These are phyloP conservation scores for Cebidichthys violaceus DNA, from an alignment of 2,113 vertebrate species.

Conservation along the genomic window DNA sequence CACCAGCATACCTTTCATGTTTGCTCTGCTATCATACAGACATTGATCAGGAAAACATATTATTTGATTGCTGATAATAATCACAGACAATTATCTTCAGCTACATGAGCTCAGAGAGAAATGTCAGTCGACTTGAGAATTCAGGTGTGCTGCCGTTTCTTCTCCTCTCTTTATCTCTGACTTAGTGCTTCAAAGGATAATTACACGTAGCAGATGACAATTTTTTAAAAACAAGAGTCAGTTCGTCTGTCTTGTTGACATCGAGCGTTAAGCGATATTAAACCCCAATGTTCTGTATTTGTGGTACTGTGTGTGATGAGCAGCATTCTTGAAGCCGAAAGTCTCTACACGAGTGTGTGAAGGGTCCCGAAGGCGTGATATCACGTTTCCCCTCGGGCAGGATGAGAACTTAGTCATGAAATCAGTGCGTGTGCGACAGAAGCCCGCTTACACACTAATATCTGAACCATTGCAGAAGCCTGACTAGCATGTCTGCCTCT, in stretches of 20 bases:
- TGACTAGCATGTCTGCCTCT: constrained; percentile 20
- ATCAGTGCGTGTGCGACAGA: constrained; percentile 3
- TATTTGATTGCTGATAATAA: constrained; percentile 34
- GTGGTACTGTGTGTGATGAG: constrained; percentile 62
- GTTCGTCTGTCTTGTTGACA: constrained; percentile 19
- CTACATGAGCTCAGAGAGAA: constrained; percentile 11
- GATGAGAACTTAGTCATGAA: constrained; percentile 25
- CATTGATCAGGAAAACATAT: constrained; percentile 17
- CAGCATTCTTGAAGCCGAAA: constrained; percentile 29
- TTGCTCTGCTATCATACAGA: constrained; percentile 18
- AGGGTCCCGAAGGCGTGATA: constrained; percentile 33
- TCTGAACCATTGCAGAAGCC: not conserved
- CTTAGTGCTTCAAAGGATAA: constrained; percentile 42
- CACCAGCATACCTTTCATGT: constrained; percentile 15
- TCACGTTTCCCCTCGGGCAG: constrained; percentile 35
- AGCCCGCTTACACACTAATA: not conserved
- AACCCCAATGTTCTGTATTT: constrained; percentile 30
- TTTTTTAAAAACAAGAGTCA: not conserved
- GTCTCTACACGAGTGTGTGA: constrained; percentile 19
- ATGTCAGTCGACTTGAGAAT: constrained; percentile 18
- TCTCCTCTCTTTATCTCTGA: not conserved
- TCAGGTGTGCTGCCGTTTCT: constrained; percentile 10
- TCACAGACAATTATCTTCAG: constrained; percentile 31
- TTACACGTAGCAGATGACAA: constrained; percentile 26
- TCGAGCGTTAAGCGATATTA: constrained; percentile 31